Evolutionary conservation across 1,140 invertebrate genomes (phyloP).

Genomic region (Ips nitidus): DNA sequence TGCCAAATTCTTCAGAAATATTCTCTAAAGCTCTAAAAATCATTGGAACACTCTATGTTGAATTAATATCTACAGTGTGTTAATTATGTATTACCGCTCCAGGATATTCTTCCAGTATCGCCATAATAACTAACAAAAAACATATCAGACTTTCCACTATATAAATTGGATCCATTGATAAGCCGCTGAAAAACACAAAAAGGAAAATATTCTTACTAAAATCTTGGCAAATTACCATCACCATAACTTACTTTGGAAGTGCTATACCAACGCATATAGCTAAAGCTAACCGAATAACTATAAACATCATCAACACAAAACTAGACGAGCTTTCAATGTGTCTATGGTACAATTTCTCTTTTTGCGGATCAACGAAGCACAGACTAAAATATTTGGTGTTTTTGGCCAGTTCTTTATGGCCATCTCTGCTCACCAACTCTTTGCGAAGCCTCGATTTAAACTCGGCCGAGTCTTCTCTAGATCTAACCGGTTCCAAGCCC

Average conservation of each 20-base stretch:
- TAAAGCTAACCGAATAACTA: constrained; percentile 62
- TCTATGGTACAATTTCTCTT: constrained; percentile 66
- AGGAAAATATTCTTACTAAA: not conserved
- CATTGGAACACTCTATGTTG: not conserved
- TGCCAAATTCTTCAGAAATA: not conserved
- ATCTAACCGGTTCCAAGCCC: constrained; percentile 43
- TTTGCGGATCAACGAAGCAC: constrained; percentile 64
- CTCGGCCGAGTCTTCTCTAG: constrained; percentile 66
- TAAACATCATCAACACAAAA: constrained; percentile 63
- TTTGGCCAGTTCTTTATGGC: constrained; percentile 71
- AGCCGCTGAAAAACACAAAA: constrained; percentile 29
- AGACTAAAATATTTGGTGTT: constrained; percentile 67
- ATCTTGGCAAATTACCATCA: not conserved
- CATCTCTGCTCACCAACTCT: constrained; percentile 80
- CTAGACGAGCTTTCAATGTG: constrained; percentile 68
- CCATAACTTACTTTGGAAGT: constrained; percentile 55
- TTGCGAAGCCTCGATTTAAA: constrained; percentile 75
- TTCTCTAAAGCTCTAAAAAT: not conserved
- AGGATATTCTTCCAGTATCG: constrained; percentile 38
- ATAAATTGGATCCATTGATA: constrained; percentile 39
- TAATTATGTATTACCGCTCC: constrained; percentile 26
- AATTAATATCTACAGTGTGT: not conserved
- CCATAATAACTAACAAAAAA: constrained; percentile 38
- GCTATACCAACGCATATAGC: constrained; percentile 59
- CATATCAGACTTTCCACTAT: constrained; percentile 37